Conservation (phyloP, 2,888 invertebrate genomes). For the Latrodectus hesperus region DNA sequence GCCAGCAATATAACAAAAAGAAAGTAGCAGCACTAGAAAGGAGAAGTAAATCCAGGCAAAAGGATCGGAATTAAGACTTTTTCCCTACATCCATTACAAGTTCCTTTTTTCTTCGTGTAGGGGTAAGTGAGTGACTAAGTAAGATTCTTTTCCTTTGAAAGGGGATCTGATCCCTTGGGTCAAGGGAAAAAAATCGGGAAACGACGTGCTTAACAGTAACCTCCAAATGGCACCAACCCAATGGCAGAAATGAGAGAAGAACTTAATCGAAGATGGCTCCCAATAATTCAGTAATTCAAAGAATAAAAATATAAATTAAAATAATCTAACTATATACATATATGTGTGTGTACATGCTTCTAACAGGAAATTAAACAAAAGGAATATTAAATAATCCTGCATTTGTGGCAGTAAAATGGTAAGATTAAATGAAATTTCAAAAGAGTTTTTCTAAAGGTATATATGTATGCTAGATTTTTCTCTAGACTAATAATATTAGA, state of each 20-base stretch:
- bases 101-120: neutral
- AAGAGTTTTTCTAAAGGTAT: too few species aligned
- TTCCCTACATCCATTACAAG: conserved; percentile 43
- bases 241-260: neutral
- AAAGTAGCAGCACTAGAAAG: neutral
- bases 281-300: too few species aligned
- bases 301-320: too few species aligned
- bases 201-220: conserved; percentile 59
- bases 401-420: too few species aligned
- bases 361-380: too few species aligned
- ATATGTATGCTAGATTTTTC: too few species aligned
- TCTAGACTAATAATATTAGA: too few species aligned
- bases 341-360: too few species aligned
- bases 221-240: conserved; percentile 45
- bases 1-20: neutral
- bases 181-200: conserved; percentile 35
- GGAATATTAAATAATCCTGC: too few species aligned
- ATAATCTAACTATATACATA: too few species aligned
- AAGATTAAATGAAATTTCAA: too few species aligned
- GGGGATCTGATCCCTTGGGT: conserved; percentile 20
- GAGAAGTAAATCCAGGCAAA: neutral
- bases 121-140: conserved; percentile 51
- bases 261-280: too few species aligned
- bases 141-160: conserved; percentile 13
- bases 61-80: conserved; percentile 36